These are phyloP conservation scores for Yponomeuta sedellus DNA, from an alignment of 2,888 invertebrate species.

Conservation along the genomic window DNA sequence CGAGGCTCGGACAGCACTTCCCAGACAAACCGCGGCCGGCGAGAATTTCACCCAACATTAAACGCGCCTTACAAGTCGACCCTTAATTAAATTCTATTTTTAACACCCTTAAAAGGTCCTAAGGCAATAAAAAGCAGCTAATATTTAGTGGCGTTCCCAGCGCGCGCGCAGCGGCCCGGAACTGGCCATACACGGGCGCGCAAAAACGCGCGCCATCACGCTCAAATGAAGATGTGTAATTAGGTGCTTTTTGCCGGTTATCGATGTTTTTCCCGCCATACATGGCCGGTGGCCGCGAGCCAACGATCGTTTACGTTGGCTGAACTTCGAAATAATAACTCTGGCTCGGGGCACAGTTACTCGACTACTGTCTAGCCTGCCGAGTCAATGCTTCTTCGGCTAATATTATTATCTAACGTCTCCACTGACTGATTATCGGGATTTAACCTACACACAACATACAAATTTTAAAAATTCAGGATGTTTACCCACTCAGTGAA, in stretches of 20 bases:
- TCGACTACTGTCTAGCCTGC: neutral
- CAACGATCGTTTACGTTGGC: conserved; percentile 58
- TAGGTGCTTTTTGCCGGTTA: conserved; percentile 54
- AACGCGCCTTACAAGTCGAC: neutral
- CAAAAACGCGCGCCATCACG: conserved; percentile 62
- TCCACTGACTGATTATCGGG: too few relatives aligned
- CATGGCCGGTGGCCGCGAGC: conserved; percentile 45
- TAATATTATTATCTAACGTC: neutral
- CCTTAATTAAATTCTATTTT: conserved; percentile 10
- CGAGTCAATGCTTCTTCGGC: neutral
- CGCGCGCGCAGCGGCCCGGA: conserved; percentile 42
- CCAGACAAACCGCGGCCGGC: neutral
- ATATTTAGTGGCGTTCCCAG: conserved; percentile 42
- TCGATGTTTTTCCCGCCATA: conserved; percentile 52
- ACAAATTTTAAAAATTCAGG: too few relatives aligned
- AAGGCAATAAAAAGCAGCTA: conserved; percentile 11
- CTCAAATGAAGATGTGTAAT: conserved; percentile 74
- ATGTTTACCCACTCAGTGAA: too few relatives aligned
- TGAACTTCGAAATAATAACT: conserved; percentile 49
- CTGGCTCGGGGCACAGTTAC: conserved; percentile 26
- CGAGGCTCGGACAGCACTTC: neutral
- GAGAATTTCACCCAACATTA: neutral
- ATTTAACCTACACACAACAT: too few relatives aligned
- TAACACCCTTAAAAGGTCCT: conserved; percentile 15
- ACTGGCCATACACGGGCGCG: conserved; percentile 28